Conservation (phyloP, 1,140 invertebrate species). For the Dendroctonus ponderosae region DNA sequence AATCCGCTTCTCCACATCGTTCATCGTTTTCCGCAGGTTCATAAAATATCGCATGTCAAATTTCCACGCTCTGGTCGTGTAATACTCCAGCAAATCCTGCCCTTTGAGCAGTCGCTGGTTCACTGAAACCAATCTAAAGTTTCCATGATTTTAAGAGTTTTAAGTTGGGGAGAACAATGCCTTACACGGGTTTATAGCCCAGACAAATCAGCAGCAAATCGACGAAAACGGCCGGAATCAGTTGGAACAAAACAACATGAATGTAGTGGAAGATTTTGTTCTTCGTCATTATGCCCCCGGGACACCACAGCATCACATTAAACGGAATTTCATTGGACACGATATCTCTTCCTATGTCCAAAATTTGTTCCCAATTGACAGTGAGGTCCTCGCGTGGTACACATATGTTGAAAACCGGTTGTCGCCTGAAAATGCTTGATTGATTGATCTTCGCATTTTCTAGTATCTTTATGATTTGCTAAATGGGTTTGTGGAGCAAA, state of each 20-base stretch:
- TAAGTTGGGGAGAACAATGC: constrained; percentile 30
- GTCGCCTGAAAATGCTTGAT: constrained; percentile 8
- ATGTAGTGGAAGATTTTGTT: constrained; percentile 72
- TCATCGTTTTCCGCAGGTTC: constrained; percentile 44
- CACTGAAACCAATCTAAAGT: neutral
- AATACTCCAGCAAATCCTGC: constrained; percentile 52
- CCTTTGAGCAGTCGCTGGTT: constrained; percentile 65
- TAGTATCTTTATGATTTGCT: no score
- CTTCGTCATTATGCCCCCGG: constrained; percentile 83
- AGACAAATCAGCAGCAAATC: constrained; percentile 73
- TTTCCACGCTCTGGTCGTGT: constrained; percentile 53
- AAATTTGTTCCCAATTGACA: constrained; percentile 77
- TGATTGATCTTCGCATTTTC: no score
- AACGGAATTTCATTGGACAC: constrained; percentile 69
- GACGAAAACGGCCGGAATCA: constrained; percentile 78
- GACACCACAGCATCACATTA: constrained; percentile 80
- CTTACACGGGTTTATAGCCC: constrained; percentile 81
- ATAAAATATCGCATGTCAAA: constrained; percentile 48
- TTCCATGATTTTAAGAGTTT: neutral
- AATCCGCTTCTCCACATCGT: constrained; percentile 45
- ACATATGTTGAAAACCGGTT: constrained; percentile 24
- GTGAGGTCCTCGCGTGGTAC: constrained; percentile 63
- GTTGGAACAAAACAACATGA: constrained; percentile 78
- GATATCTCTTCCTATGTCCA: constrained; percentile 74
- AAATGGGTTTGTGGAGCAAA: no score